These are phyloP conservation scores for Drosophila cardini DNA, from an alignment of 1,140 invertebrate genomes.

Conservation along the genomic window DNA sequence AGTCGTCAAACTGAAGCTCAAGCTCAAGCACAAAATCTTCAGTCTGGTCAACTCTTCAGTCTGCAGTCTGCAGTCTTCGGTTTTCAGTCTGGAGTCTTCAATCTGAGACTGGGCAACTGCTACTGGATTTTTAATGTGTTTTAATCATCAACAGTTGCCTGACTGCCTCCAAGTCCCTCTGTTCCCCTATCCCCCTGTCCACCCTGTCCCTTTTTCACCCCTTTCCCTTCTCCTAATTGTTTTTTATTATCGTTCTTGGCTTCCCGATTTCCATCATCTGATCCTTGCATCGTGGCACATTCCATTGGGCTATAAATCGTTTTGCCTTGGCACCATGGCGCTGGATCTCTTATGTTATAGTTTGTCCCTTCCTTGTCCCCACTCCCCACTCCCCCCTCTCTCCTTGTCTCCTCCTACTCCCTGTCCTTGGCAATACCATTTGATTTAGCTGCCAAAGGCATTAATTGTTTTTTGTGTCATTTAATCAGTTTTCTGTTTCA, in stretches of 20 bases:
- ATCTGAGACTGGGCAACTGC: slow-evolving; percentile 27
- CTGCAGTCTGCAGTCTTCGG: not conserved
- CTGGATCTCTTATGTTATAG: slow-evolving; percentile 30
- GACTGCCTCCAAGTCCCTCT: slow-evolving; percentile 13
- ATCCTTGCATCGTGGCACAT: slow-evolving; percentile 78
- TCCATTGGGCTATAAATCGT: slow-evolving; percentile 81
- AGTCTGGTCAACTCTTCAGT: no score
- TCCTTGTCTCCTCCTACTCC: slow-evolving; percentile 1
- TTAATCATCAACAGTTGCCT: slow-evolving; percentile 74
- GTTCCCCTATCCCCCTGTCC: not conserved
- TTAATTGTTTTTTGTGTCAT: slow-evolving; percentile 74
- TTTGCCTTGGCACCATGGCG: slow-evolving; percentile 79
- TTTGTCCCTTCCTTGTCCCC: not conserved
- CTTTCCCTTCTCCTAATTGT: slow-evolving; percentile 44
- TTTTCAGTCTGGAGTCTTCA: slow-evolving; percentile 4
- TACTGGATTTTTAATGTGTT: slow-evolving; percentile 84
- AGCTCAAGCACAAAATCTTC: slow-evolving; percentile 22
- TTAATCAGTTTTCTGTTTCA: slow-evolving; percentile 54
- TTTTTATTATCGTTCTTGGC: slow-evolving; percentile 52
- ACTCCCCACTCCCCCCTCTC: not conserved
- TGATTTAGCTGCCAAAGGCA: slow-evolving; percentile 71
- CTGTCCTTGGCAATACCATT: slow-evolving; percentile 79
- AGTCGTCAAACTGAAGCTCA: slow-evolving; percentile 45
- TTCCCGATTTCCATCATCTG: slow-evolving; percentile 69
- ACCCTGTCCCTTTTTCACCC: not conserved